phyloP scores from a whole-genome alignment of 2,113 vertebrate species.

The Hippocampus guttulatus region DNA sequence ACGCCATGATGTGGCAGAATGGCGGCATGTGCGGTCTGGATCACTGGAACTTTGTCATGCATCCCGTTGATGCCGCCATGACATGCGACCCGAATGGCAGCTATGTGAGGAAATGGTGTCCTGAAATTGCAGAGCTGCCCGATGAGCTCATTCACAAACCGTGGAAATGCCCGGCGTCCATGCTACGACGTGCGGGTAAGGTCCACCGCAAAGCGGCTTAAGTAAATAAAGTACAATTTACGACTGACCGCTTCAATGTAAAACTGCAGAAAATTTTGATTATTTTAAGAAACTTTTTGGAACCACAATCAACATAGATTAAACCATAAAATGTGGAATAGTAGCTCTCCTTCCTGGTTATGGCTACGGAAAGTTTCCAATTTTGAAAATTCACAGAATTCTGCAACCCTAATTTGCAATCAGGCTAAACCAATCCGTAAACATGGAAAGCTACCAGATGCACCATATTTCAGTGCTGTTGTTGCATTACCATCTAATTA shows the following conservation, averaged over 20 bases:
- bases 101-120: conserved; percentile 70
- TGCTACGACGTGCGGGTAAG: conserved; percentile 66
- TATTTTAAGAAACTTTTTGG: no score
- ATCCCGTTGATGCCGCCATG: conserved; percentile 68
- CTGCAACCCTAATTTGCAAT: no score
- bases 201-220: background rate
- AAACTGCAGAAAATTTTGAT: no score
- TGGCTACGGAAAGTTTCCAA: no score
- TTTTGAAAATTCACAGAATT: no score
- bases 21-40: conserved; percentile 73
- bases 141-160: conserved; percentile 73
- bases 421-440: no score
- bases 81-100: conserved; percentile 67
- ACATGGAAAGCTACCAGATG: background rate
- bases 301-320: no score
- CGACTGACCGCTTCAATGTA: no score
- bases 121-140: conserved; percentile 66
- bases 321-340: no score
- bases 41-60: conserved; percentile 77
- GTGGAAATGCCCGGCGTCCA: conserved; percentile 65
- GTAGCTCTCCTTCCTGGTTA: no score
- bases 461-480: background rate
- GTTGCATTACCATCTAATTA: background rate
- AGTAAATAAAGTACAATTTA: background rate
- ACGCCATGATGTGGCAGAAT: conserved; percentile 77